These are phyloP conservation scores for Hermaeophaga mercurialis DNA, from an alignment of 2,888 invertebrate species.

Conservation along the genomic window DNA sequence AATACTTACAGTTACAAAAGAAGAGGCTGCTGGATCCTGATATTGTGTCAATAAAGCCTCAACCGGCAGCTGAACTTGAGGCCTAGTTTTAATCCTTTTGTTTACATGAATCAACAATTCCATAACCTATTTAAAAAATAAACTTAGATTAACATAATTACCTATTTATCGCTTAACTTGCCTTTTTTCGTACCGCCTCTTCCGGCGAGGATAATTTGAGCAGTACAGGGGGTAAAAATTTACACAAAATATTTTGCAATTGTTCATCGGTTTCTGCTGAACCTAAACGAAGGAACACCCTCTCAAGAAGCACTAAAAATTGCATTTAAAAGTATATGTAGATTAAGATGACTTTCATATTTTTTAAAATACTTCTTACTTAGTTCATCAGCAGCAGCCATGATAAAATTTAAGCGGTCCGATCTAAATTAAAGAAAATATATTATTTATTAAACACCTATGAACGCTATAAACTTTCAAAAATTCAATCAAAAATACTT, in stretches of 20 bases:
- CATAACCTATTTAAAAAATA: conserved; percentile 70
- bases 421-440: neutral
- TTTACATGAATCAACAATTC: conserved; percentile 91
- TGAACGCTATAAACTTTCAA: neutral
- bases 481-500: too few relatives aligned
- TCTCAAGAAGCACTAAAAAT: conserved; percentile 77
- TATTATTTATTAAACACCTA: neutral
- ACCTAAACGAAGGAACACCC: conserved; percentile 87
- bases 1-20: conserved; percentile 75
- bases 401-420: too few relatives aligned
- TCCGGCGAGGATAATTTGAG: conserved; percentile 87
- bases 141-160: neutral
- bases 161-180: too few relatives aligned
- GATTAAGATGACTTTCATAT: conserved; percentile 13
- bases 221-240: conserved; percentile 86
- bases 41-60: conserved; percentile 82
- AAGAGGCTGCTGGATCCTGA: conserved; percentile 74
- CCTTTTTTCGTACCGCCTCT: conserved; percentile 74
- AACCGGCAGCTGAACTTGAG: conserved; percentile 84
- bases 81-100: conserved; percentile 83
- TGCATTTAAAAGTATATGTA: neutral
- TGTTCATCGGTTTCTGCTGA: conserved; percentile 90
- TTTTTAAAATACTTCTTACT: conserved; percentile 23
- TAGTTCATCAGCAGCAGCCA: conserved; percentile 28
- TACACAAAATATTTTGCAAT: conserved; percentile 77